Base-by-base conservation (phyloP, 2,113 vertebrate genomes). In the Gadus chalcogrammus region DNA sequence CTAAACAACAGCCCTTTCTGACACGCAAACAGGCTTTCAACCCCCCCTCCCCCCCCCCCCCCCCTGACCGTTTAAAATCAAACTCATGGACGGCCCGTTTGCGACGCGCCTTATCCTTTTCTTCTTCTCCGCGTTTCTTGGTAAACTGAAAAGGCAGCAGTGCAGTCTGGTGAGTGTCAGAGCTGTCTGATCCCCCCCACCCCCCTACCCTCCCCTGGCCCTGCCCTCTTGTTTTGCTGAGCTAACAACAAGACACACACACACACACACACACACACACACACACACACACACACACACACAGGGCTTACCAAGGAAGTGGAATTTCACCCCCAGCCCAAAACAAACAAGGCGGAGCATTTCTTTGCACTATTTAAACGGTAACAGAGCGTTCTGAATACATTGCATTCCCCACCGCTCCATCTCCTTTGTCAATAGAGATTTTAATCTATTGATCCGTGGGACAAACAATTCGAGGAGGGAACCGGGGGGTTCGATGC, bases 1-100 rank as follows among this genome's bases (percentile, higher is more conserved):
- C 87, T 91, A 91, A 92, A 92, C 89, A 92, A 90, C 78, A 76
- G 84, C 81, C 78, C 78, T 86, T 90, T 89, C 85, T 86, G 82
- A 90, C 87, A 86, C 74, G 76, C 87, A 91, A 87, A 90, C 88
- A 88, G 79, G 82, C 81, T 77, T 73, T 79, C n/a, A n/a, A n/a
- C n/a, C n/a, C n/a, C n/a, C n/a, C n/a, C n/a, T n/a, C n/a, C n/a
- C n/a, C 87, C 90, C 83, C 75, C 72, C 75, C 83, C 84, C 82
- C 24, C 24, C 24, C 24, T 1, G 1, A 24, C 24, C 24, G 24
- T 24, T 24, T 24, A 24, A 91, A 88, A 90, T 89, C 91, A 88
- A 89, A 69, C 84, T 88, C 79, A 72, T 73, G 79, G 71, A 76
- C 72, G 63, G 67, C 76, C 75, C 68, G 79, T 80, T 76, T 79